These are phyloP conservation scores for Siderastrea radians DNA, from an alignment of 92 coral and sea anemone species.

Conservation along the genomic window DNA sequence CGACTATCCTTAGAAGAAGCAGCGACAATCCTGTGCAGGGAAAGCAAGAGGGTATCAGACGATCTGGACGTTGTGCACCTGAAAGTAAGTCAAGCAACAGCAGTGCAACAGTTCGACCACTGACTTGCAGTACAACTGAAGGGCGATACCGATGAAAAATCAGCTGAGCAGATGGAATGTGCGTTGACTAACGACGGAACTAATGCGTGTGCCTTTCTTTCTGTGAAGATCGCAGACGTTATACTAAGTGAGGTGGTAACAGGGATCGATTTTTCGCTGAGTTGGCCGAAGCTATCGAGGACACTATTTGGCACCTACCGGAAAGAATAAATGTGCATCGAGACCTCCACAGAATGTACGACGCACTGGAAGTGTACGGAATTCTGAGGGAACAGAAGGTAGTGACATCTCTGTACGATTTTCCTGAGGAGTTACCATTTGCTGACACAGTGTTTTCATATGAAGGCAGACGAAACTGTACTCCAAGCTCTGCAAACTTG, in stretches of 20 bases:
- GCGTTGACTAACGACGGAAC: constrained; percentile 41
- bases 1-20: constrained; percentile 44
- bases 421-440: constrained; percentile 57
- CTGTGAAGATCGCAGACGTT: constrained; percentile 40
- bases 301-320: constrained; percentile 9
- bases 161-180: constrained; percentile 27
- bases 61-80: constrained; percentile 31
- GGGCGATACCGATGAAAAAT: constrained; percentile 17
- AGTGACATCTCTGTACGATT: constrained; percentile 28
- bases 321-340: constrained; percentile 39
- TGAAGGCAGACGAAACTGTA: constrained; percentile 47
- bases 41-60: background rate
- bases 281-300: background rate
- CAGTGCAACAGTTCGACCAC: constrained; percentile 26
- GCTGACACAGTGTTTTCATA: constrained; percentile 36
- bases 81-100: constrained; percentile 15
- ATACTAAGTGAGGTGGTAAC: constrained; percentile 21
- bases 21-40: constrained; percentile 13
- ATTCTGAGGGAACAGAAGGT: constrained; percentile 15
- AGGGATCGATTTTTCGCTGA: constrained; percentile 23
- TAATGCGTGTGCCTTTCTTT: constrained; percentile 39
- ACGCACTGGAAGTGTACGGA: constrained; percentile 57
- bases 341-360: constrained; percentile 45
- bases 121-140: constrained; percentile 6
- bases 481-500: constrained; percentile 23